phyloP scores from a whole-genome alignment of 2,797 vertebrate genomes.

The Pseudochaenichthys georgianus region DNA sequence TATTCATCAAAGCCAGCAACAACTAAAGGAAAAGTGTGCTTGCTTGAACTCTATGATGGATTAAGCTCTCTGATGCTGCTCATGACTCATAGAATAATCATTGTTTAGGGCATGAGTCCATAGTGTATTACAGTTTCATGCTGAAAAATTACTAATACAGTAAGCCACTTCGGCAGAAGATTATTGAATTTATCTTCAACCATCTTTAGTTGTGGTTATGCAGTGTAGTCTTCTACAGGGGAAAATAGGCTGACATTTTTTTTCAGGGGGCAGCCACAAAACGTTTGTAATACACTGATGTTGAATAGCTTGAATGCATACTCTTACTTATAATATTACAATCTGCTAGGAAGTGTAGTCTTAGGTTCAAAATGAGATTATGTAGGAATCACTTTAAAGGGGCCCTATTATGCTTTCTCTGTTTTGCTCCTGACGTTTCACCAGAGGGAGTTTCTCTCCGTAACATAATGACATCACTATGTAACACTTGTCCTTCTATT shows the following conservation, averaged over 20 bases:
- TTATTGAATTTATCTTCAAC: constrained; percentile 48
- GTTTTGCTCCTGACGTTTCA: too few relatives aligned
- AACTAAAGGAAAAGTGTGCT: constrained; percentile 52
- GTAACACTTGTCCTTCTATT: too few relatives aligned
- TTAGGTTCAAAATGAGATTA: constrained; percentile 35
- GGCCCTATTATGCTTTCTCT: too few relatives aligned
- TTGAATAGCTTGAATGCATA: constrained; percentile 8
- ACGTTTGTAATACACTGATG: neutral
- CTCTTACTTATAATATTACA: constrained; percentile 4
- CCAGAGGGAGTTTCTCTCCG: too few relatives aligned
- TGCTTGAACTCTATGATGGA: constrained; percentile 70
- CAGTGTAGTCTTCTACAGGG: constrained; percentile 6
- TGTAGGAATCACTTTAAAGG: constrained; percentile 7
- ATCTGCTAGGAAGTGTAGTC: neutral
- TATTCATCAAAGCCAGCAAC: constrained; percentile 65
- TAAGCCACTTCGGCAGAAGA: constrained; percentile 40
- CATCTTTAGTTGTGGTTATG: constrained; percentile 26
- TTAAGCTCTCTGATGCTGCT: constrained; percentile 64
- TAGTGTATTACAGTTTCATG: constrained; percentile 51
- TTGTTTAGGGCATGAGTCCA: constrained; percentile 55
- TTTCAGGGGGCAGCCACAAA: neutral
- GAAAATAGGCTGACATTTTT: neutral
- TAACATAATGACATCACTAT: too few relatives aligned
- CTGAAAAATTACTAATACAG: constrained; percentile 58
- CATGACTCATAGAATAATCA: constrained; percentile 76